These are phyloP conservation scores for Halocynthia roretzi DNA, from an alignment of 23 tunicate species.

Conservation along the genomic window DNA sequence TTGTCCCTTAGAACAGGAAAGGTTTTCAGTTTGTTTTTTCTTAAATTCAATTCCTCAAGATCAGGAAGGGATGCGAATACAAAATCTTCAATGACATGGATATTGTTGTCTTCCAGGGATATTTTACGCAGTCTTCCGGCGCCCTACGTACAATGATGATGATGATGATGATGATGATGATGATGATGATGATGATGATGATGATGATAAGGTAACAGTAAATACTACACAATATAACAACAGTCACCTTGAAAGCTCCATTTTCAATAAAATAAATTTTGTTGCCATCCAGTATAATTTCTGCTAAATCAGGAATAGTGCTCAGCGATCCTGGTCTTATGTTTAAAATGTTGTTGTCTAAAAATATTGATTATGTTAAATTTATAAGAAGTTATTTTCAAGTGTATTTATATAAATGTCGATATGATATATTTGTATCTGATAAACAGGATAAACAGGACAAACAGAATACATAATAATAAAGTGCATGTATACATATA, in stretches of 20 bases:
- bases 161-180: neutral
- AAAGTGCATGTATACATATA: neutral
- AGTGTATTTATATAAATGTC: neutral
- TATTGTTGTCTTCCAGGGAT: slow-evolving; percentile 45
- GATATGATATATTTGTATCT: neutral
- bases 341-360: slow-evolving; percentile 63
- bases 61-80: slow-evolving; percentile 33
- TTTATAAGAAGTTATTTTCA: too few relatives aligned
- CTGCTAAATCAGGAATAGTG: slow-evolving; percentile 30
- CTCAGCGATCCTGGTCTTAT: slow-evolving; percentile 33
- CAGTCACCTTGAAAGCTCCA: slow-evolving; percentile 49
- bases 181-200: neutral
- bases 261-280: slow-evolving; percentile 61
- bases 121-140: slow-evolving; percentile 28
- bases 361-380: neutral
- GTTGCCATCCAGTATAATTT: slow-evolving; percentile 53
- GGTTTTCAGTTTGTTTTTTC: slow-evolving; percentile 22
- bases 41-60: slow-evolving; percentile 41
- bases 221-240: neutral
- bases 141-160: slow-evolving; percentile 4
- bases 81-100: slow-evolving; percentile 49
- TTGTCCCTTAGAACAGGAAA: slow-evolving; percentile 40
- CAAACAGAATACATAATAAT: neutral
- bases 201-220: neutral
- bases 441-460: neutral